Conservation (phyloP, 2,888 invertebrate species). For the Azorinus chamasolen region DNA sequence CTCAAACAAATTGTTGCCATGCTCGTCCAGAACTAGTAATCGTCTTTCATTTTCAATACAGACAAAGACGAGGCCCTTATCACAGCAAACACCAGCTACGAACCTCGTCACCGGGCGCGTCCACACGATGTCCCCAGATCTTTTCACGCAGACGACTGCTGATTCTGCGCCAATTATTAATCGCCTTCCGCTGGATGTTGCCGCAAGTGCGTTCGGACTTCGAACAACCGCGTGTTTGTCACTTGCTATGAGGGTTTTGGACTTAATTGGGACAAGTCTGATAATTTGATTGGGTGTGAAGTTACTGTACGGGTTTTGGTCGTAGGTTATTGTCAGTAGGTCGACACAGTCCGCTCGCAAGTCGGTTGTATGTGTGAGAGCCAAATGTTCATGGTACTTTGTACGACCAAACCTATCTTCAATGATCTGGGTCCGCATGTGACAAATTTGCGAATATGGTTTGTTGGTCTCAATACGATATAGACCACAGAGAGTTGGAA, state of each 20-base stretch:
- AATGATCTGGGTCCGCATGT: constrained; percentile 56
- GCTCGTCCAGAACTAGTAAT: constrained; percentile 57
- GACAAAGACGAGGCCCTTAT: constrained; percentile 57
- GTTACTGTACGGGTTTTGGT: constrained; percentile 61
- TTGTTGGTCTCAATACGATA: constrained; percentile 65
- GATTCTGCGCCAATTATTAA: constrained; percentile 62
- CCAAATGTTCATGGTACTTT: constrained; percentile 58
- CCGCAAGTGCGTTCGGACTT: constrained; percentile 58
- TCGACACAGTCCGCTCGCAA: constrained; percentile 59
- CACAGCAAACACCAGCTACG: constrained; percentile 57
- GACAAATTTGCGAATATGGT: constrained; percentile 64
- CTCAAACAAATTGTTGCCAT: constrained; percentile 47
- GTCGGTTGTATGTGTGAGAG: constrained; percentile 62
- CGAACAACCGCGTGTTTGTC: constrained; percentile 57
- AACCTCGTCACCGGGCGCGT: constrained; percentile 57
- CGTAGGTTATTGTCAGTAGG: constrained; percentile 53
- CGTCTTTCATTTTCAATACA: constrained; percentile 62
- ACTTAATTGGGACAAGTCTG: constrained; percentile 44
- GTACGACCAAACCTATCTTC: constrained; percentile 60
- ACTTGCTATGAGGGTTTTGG: constrained; percentile 45
- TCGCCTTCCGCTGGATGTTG: constrained; percentile 58
- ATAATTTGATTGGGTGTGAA: constrained; percentile 48
- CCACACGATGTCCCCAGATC: constrained; percentile 59
- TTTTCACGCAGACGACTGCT: constrained; percentile 59
- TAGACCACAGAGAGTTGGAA: constrained; percentile 37